Conservation (phyloP, 2,113 vertebrate species). For the Dendropsophus ebraccatus region DNA sequence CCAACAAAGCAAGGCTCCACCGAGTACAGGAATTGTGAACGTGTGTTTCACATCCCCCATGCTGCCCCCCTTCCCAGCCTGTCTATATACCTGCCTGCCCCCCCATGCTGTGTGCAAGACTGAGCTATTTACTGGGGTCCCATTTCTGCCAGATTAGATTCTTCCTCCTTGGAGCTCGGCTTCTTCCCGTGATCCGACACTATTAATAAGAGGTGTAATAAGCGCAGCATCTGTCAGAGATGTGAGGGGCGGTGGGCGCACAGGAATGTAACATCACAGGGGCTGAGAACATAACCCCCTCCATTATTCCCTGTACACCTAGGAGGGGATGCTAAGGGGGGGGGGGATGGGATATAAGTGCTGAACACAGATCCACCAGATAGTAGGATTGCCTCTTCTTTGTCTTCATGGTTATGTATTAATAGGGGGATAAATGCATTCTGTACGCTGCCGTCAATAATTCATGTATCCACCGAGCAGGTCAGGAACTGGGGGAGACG, state of each 20-base stretch:
- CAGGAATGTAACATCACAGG: not conserved
- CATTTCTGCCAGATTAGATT: constrained; percentile 1
- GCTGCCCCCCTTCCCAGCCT: not conserved
- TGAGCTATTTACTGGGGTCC: constrained; percentile 19
- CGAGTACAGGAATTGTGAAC: not conserved
- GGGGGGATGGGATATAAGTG: not conserved
- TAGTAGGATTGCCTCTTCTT: constrained; percentile 7
- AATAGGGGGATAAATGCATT: not conserved
- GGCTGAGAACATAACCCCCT: not conserved
- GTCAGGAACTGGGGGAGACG: not conserved
- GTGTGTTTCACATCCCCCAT: not conserved
- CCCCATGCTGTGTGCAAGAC: not conserved
- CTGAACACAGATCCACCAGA: not conserved
- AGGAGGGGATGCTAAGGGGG: not conserved
- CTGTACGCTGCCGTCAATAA: not conserved
- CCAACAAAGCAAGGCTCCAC: not conserved
- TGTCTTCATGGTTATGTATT: not conserved
- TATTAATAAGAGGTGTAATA: constrained; percentile 24
- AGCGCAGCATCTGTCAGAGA: constrained; percentile 12
- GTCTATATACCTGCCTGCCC: not conserved
- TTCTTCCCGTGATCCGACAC: not conserved
- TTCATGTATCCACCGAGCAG: too few relatives aligned
- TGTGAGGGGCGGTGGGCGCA: not conserved
- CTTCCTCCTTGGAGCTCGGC: not conserved
- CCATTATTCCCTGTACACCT: not conserved